These are phyloP conservation scores for Andrena camellia DNA, from an alignment of 2,888 invertebrate species.

Conservation along the genomic window DNA sequence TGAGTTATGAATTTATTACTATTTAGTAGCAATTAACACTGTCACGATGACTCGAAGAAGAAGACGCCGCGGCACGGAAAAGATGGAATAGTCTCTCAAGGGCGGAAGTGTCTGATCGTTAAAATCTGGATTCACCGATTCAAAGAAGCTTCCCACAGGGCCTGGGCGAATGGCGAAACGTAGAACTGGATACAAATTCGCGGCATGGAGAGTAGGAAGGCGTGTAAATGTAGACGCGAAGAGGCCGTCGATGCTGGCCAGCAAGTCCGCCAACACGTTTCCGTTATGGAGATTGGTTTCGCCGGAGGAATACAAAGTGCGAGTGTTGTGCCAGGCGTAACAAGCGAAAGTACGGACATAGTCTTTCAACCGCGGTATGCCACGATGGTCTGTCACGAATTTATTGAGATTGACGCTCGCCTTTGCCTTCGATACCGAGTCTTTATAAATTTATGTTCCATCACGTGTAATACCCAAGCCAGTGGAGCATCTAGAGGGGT, in stretches of 20 bases:
- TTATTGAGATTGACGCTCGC: slow-evolving; percentile 69
- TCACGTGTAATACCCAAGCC: too few relatives aligned
- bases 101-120: too few relatives aligned
- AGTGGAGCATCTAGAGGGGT: too few relatives aligned
- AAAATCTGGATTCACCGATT: too few relatives aligned
- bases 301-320: slow-evolving; percentile 58
- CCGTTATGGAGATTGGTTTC: slow-evolving; percentile 64
- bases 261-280: slow-evolving; percentile 48
- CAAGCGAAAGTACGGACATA: slow-evolving; percentile 18
- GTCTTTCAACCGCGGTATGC: slow-evolving; percentile 13
- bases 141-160: not conserved
- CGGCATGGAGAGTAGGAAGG: slow-evolving; percentile 25
- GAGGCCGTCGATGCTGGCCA: slow-evolving; percentile 22
- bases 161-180: not conserved
- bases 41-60: not conserved
- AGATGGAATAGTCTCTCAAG: too few relatives aligned
- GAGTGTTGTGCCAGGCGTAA: slow-evolving; percentile 27
- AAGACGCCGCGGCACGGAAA: not conserved
- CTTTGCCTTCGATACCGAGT: slow-evolving; percentile 3
- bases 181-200: slow-evolving; percentile 16
- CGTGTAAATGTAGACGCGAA: slow-evolving; percentile 37
- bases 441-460: not conserved
- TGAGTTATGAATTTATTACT: not conserved
- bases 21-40: not conserved
- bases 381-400: slow-evolving; percentile 48